These are phyloP conservation scores for Myiothlypis coronata DNA, from an alignment of 2,797 vertebrate genomes.

Conservation along the genomic window DNA sequence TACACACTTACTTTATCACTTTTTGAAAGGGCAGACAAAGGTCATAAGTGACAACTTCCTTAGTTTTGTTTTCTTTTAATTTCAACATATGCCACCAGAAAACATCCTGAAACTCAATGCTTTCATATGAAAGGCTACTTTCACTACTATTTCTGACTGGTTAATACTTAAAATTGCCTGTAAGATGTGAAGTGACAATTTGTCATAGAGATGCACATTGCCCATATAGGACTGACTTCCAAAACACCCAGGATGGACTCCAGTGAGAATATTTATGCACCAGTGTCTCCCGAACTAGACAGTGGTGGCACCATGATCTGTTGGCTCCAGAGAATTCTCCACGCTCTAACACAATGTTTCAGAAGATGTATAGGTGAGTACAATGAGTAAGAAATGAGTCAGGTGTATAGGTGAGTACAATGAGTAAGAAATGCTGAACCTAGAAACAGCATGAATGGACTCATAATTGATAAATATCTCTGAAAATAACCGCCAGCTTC, in stretches of 20 bases:
- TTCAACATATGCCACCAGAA: background rate
- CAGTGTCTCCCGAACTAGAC: background rate
- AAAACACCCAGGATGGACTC: background rate
- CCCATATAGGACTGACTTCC: background rate
- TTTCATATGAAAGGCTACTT: background rate
- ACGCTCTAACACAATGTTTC: background rate
- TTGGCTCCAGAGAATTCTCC: background rate
- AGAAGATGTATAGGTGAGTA: background rate
- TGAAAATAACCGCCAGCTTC: background rate
- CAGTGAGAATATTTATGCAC: background rate
- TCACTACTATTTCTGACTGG: background rate
- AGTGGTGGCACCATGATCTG: rapidly evolving
- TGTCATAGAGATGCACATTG: background rate
- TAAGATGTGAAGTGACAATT: background rate
- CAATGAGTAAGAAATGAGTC: background rate
- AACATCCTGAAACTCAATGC: background rate
- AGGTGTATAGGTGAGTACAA: background rate
- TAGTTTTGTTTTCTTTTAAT: background rate
- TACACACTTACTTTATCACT: background rate
- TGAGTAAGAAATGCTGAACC: background rate
- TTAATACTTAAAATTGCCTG: background rate
- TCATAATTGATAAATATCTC: background rate
- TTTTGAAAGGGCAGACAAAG: background rate
- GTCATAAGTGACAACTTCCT: background rate
- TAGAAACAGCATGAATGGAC: background rate